Conservation (phyloP, 2,113 vertebrate species). For the Tyto alba region DNA sequence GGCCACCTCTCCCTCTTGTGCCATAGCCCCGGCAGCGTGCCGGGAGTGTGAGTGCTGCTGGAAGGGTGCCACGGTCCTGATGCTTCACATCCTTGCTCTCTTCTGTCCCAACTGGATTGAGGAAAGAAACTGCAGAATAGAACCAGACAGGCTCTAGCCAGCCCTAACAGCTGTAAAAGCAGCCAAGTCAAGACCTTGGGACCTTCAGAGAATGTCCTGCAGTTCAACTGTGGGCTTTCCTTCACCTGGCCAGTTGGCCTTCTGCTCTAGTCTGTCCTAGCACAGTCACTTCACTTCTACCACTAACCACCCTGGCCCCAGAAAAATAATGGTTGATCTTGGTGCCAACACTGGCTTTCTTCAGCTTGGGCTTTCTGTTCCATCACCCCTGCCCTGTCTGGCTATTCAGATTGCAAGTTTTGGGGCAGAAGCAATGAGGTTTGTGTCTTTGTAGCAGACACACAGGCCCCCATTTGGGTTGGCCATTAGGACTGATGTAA, state of each 20-base stretch:
- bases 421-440: background rate
- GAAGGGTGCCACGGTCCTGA: background rate
- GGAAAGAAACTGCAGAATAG: background rate
- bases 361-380: background rate
- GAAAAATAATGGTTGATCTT: background rate
- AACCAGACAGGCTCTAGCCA: background rate
- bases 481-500: background rate
- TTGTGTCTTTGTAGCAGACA: background rate
- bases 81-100: background rate
- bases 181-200: background rate
- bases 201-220: background rate
- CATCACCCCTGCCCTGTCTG: background rate
- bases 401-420: background rate
- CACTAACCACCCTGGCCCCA: background rate
- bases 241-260: background rate
- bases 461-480: rapidly evolving
- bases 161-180: background rate
- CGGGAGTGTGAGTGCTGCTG: rapidly evolving
- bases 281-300: background rate
- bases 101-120: background rate
- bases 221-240: background rate
- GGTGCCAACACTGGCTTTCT: background rate
- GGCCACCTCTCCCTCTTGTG: background rate
- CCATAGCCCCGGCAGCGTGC: rapidly evolving
- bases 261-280: background rate